Base-by-base conservation (phyloP, 2,797 vertebrate genomes). In the Sebastes reedi region DNA sequence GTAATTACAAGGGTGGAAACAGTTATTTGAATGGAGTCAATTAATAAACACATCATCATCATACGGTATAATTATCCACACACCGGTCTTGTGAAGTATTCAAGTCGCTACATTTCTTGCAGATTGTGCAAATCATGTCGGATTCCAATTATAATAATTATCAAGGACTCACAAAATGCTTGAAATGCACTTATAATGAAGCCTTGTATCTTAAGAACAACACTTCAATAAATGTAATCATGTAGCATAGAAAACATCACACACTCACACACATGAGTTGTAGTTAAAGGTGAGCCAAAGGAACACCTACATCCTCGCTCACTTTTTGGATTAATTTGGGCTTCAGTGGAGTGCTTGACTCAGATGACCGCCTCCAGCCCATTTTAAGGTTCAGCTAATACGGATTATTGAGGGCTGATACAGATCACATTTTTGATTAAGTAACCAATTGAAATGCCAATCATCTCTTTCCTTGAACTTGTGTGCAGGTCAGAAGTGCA, bases 401-500 rank as follows among this genome's bases (percentile, higher is more conserved):
- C 52, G 14, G n/a, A 62, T 30, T 74, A 66, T 58, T 62, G 4
- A 75, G 27, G 50, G 29, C 25, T 67, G 8, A 80, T 60, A 42
- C 20, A 16, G 61, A 59, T 65, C 11, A 39, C 58, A 42, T 67
- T 56, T 67, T 72, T 64, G 30, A 67, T 67, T 20, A 79, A 22
- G 13, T 30, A 73, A 42, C 20, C 50, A 29, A 79, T 59, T 46
- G 8, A 81, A 80, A 79, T 85, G 29, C 18, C 59, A 73, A 61
- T 74, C 22, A n/a, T 69, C 18, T 11, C 46, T 82, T 76, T 87
- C 25, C n/a, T 59, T 84, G 14, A 65, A 83, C 24, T 59, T 79
- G 2, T 81, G 82, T 86, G 12, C 92, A 99, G 98, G 98, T 97
- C 97, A 97, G 52, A 97, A 96, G 60, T 99, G 98, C 88, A 97